Percentiles rank a stretch among this genome's conserved stretches.
Conservation (phyloP, 2,113 vertebrate species). For the Caranx ignobilis region DNA sequence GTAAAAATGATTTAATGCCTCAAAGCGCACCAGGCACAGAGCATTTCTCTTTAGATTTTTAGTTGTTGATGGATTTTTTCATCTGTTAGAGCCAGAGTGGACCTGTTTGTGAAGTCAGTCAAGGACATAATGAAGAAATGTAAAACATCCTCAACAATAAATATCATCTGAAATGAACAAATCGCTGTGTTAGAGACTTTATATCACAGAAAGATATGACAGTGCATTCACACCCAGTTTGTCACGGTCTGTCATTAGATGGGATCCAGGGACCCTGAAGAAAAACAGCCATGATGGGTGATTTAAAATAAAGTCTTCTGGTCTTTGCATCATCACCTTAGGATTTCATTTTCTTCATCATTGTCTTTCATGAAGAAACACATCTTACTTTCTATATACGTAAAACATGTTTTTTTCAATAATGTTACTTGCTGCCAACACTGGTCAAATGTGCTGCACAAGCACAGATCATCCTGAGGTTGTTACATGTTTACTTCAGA, state of each 20-base stretch:
- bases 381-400: background rate
- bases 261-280: conserved; percentile 15
- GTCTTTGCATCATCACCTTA: conserved; percentile 3
- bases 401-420: background rate
- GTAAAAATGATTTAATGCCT: background rate
- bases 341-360: background rate
- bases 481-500: background rate
- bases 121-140: background rate
- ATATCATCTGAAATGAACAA: background rate
- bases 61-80: background rate
- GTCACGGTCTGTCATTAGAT: conserved; percentile 22
- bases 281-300: conserved; percentile 28
- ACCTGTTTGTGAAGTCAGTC: background rate
- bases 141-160: background rate
- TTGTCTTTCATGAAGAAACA: background rate
- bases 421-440: background rate
- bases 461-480: background rate
- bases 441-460: background rate
- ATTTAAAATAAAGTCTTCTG: conserved; percentile 6
- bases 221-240: conserved; percentile 8
- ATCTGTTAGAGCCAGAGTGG: background rate
- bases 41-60: background rate
- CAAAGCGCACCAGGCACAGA: background rate
- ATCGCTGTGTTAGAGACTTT: background rate
- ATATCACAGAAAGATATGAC: background rate